Base-by-base conservation (phyloP, 37 sponge, comb jelly and placozoan genomes). In the Tethya wilhelma region DNA sequence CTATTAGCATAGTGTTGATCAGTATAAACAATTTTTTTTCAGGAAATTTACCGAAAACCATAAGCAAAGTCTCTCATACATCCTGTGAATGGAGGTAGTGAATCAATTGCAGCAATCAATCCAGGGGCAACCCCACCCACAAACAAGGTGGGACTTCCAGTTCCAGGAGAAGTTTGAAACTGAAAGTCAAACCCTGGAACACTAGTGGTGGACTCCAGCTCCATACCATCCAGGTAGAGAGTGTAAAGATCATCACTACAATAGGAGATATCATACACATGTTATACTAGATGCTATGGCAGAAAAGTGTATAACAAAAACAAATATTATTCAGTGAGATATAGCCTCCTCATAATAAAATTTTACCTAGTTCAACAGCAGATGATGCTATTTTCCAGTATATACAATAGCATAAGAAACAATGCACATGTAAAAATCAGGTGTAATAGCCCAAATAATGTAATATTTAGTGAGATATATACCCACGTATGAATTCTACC, bases 31-130 rank as follows among this genome's bases (percentile, higher is more conserved):
- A 17, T 49, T 17, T 19, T 19, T 19, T 19, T 11, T 8, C 28
- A 29, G 6, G 7, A 28, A 23, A 5, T 41, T 74, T 69, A 85
- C 85, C 57, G 30, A 44, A 56, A 75, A 46, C 70, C 42, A 34
- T 49, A 77, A 0, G 63, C 59, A 3, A 85, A 40, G 43, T 85
- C 60, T 26, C 39, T 85, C 62, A 85, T 41, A 34, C 85, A 85
- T 11, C 85, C 85, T 0, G 12, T 56, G 32, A 85, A 85, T 29
- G 38, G 55, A 49, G 9, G 37, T 0, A 72, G 4, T 26, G 4
- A 6, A 1, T 41, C 32, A 42, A 36, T 2, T 32, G 6, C 57
- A 29, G 37, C 20, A 25, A 57, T 22, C 22, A 26, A 17, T 1
- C 6, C 67, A 9, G 66, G 22, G 74, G 30, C 57, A 59, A 34